Evolutionary conservation across 2,113 vertebrate species (phyloP).

Genomic region (Melanocharis versteri): DNA sequence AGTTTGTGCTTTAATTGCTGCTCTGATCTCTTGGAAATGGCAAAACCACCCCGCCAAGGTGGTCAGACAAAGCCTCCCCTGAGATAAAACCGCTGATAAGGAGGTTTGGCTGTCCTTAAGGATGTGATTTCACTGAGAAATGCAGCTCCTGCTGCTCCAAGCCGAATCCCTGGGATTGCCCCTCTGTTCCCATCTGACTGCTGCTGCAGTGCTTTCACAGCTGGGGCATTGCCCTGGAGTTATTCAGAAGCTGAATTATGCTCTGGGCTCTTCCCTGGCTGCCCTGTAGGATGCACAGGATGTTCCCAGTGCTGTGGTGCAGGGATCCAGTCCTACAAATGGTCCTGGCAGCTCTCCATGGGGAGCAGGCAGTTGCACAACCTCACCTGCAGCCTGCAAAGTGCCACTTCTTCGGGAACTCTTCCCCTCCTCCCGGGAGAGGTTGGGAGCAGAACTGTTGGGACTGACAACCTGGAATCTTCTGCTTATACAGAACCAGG

Average conservation of each 20-base stretch:
- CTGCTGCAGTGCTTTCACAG: background rate
- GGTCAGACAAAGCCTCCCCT: background rate
- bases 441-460: background rate
- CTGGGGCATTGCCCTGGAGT: background rate
- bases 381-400: background rate
- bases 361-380: background rate
- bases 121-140: background rate
- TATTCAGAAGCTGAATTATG: background rate
- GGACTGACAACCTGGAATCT: background rate
- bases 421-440: background rate
- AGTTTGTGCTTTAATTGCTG: conserved; percentile 47
- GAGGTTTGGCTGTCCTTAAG: background rate
- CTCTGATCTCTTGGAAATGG: conserved; percentile 33
- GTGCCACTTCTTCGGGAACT: background rate
- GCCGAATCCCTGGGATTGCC: background rate
- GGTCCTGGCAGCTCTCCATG: background rate
- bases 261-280: background rate
- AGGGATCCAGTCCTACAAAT: background rate
- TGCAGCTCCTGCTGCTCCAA: background rate
- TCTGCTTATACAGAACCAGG: background rate
- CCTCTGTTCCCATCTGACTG: background rate
- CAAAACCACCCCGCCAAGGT: background rate
- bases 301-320: background rate
- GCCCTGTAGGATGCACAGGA: background rate
- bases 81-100: background rate